Conservation (phyloP, 2,113 vertebrate species). For the Chaetodon auriga region DNA sequence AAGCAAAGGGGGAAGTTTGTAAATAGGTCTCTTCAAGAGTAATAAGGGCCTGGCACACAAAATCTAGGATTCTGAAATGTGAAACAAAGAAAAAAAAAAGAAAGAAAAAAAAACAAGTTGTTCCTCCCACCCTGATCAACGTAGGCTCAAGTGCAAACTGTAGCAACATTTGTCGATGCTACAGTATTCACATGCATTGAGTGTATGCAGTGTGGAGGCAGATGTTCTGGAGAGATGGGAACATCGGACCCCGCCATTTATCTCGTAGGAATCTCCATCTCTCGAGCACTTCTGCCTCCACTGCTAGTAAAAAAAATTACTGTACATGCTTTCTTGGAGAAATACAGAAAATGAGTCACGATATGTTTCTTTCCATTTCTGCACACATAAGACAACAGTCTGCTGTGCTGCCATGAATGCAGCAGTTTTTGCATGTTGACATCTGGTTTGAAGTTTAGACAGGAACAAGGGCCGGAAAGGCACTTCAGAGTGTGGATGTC, state of each 20-base stretch:
- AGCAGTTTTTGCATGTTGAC: slow-evolving; percentile 35
- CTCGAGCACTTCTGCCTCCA: slow-evolving; percentile 19
- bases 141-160: slow-evolving; percentile 13
- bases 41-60: slow-evolving; percentile 10
- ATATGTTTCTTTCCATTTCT: slow-evolving; percentile 16
- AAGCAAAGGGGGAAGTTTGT: background rate
- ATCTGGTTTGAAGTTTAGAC: slow-evolving; percentile 63
- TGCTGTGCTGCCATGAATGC: slow-evolving; percentile 17
- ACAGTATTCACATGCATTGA: slow-evolving; percentile 40
- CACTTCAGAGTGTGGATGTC: slow-evolving; percentile 75
- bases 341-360: slow-evolving; percentile 37
- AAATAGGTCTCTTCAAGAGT: slow-evolving; percentile 2
- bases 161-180: slow-evolving; percentile 9
- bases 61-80: slow-evolving; percentile 27
- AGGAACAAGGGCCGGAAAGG: slow-evolving; percentile 68
- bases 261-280: background rate
- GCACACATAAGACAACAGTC: slow-evolving; percentile 24
- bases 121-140: slow-evolving; percentile 13
- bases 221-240: slow-evolving; percentile 14
- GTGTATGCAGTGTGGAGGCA: slow-evolving; percentile 16
- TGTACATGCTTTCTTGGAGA: background rate
- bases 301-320: slow-evolving; percentile 2
- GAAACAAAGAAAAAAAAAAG: background rate
- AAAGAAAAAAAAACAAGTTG: slow-evolving; percentile 11
- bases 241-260: slow-evolving; percentile 10